Evolutionary conservation across 2,113 vertebrate genomes (phyloP).

Genomic region (Microcebus lehilahytsara): DNA sequence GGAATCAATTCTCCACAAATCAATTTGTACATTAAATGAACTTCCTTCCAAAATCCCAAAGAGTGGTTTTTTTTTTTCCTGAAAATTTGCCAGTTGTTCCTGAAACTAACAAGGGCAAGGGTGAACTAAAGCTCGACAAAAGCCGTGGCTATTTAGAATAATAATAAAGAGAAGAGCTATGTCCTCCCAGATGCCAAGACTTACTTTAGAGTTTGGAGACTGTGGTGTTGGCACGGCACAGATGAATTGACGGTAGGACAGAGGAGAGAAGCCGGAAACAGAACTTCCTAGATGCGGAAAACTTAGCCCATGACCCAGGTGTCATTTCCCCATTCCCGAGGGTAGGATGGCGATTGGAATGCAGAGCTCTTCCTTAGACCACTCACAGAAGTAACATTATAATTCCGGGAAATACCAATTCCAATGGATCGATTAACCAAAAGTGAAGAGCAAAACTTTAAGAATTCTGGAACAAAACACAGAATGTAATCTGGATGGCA

Average conservation of each 20-base stretch:
- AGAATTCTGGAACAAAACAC: background rate
- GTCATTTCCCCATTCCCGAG: too few relatives aligned
- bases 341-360: background rate
- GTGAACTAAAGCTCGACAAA: background rate
- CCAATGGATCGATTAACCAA: background rate
- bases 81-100: background rate
- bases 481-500: background rate
- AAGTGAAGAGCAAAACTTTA: background rate
- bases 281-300: background rate
- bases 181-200: background rate
- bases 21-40: background rate
- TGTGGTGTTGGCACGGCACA: fast-evolving
- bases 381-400: background rate
- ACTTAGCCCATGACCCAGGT: too few relatives aligned
- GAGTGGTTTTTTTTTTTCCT: background rate
- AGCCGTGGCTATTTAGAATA: fast-evolving
- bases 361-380: background rate
- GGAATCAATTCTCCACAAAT: background rate
- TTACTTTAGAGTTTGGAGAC: background rate
- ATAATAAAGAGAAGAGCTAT: background rate
- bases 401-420: background rate
- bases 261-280: background rate
- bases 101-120: background rate
- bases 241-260: background rate
- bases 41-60: background rate